Conservation (phyloP, 2,113 vertebrate genomes). For the Sebastes schlegelii region DNA sequence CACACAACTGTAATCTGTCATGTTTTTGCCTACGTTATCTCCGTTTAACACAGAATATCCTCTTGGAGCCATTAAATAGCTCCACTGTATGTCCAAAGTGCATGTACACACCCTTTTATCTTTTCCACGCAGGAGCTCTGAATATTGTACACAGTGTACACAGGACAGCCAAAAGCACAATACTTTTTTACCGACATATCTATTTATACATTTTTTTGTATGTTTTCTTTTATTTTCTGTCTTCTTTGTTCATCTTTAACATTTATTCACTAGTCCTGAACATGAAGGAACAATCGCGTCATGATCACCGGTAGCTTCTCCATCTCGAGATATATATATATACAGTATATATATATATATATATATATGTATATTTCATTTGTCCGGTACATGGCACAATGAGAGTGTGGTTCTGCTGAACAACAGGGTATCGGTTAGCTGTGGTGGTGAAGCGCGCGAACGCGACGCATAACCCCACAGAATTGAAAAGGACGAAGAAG, state of each 20-base stretch:
- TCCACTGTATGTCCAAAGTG: slow-evolving; percentile 66
- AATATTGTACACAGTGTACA: slow-evolving; percentile 66
- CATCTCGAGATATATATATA: slow-evolving; percentile 14
- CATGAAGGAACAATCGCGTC: slow-evolving; percentile 35
- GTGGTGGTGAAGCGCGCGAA: slow-evolving; percentile 11
- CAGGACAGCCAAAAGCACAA: slow-evolving; percentile 82
- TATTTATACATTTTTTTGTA: slow-evolving; percentile 46
- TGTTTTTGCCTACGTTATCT: slow-evolving; percentile 48
- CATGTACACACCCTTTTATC: slow-evolving; percentile 32
- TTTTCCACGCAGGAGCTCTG: slow-evolving; percentile 59
- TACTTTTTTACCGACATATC: slow-evolving; percentile 75
- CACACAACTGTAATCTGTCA: slow-evolving; percentile 35
- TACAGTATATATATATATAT: slow-evolving; percentile 10
- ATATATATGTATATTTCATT: slow-evolving; percentile 20
- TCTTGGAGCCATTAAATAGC: slow-evolving; percentile 33
- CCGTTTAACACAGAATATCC: slow-evolving; percentile 19
- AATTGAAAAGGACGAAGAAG: neutral
- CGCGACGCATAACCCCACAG: slow-evolving; percentile 4
- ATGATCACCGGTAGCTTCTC: slow-evolving; percentile 25
- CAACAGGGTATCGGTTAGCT: slow-evolving; percentile 67
- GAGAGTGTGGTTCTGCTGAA: slow-evolving; percentile 72
- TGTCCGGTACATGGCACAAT: slow-evolving; percentile 59
- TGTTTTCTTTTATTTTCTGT: slow-evolving; percentile 6
- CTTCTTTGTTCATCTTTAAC: slow-evolving; percentile 24
- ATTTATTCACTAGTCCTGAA: slow-evolving; percentile 29